phyloP scores from a whole-genome alignment of 1,140 invertebrate species.

The Drosophila gunungcola region DNA sequence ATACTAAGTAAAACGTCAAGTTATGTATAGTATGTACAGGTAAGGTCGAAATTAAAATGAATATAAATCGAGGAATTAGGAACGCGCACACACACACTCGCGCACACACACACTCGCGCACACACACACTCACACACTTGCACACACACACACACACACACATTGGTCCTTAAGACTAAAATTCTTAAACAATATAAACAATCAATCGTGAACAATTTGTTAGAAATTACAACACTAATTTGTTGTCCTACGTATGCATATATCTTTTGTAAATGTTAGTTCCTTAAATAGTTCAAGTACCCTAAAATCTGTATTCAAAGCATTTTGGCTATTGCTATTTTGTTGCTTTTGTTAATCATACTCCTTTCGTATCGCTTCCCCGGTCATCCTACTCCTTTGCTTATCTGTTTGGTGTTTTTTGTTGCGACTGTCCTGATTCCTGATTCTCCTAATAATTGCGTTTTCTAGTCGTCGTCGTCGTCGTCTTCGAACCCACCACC shows the following conservation, averaged over 20 bases:
- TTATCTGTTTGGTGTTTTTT: conserved; percentile 31
- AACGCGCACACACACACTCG: conserved; percentile 8
- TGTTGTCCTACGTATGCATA: conserved; percentile 30
- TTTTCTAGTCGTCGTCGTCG: background rate
- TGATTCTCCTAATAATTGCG: conserved; percentile 22
- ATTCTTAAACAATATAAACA: conserved; percentile 20
- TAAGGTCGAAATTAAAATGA: background rate
- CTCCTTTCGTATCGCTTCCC: conserved; percentile 15
- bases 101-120: background rate
- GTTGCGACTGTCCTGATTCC: conserved; percentile 31
- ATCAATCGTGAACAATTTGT: conserved; percentile 37
- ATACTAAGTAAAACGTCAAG: conserved; percentile 66
- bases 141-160: conserved; percentile 12
- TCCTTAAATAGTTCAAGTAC: conserved; percentile 31
- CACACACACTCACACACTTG: background rate
- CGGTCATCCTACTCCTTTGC: background rate
- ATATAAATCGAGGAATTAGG: conserved; percentile 3
- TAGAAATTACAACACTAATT: conserved; percentile 20
- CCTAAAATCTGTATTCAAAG: conserved; percentile 49
- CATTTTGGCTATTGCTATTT: conserved; percentile 60
- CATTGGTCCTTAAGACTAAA: conserved; percentile 2
- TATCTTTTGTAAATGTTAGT: conserved; percentile 32
- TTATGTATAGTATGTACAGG: conserved; percentile 18
- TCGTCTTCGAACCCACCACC: background rate
- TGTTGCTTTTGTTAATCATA: conserved; percentile 50